Conservation (phyloP, 2,113 vertebrate species). For the Protobothrops flavoviridis region DNA sequence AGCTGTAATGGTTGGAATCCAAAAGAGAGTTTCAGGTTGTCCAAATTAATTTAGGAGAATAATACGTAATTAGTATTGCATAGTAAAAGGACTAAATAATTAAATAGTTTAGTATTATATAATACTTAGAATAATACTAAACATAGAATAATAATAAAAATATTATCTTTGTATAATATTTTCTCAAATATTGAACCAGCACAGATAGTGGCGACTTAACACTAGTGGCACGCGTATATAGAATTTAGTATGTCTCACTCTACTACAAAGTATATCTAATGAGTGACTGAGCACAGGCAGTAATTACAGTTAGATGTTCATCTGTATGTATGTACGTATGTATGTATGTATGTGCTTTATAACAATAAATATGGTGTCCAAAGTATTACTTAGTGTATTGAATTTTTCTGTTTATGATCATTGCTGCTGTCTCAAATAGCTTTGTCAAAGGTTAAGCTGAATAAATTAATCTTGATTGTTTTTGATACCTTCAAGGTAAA, state of each 20-base stretch:
- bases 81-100: background rate
- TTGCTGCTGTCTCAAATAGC: background rate
- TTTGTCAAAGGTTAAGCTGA: conserved; percentile 22
- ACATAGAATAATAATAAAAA: background rate
- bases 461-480: conserved; percentile 15
- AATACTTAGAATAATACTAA: background rate
- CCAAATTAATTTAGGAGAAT: background rate
- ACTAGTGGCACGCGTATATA: background rate
- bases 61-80: background rate
- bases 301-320: background rate
- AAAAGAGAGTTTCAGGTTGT: background rate
- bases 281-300: background rate
- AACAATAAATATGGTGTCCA: background rate
- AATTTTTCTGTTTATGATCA: background rate
- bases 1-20: background rate
- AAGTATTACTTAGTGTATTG: background rate
- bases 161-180: background rate
- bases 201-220: background rate
- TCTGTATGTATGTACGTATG: too few species aligned
- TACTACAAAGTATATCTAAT: background rate
- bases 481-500: background rate
- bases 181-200: background rate
- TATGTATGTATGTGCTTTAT: too few species aligned
- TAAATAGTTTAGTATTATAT: background rate
- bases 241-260: background rate